Base-by-base conservation (phyloP, 2,888 invertebrate genomes). In the Coecobrya sp. region DNA sequence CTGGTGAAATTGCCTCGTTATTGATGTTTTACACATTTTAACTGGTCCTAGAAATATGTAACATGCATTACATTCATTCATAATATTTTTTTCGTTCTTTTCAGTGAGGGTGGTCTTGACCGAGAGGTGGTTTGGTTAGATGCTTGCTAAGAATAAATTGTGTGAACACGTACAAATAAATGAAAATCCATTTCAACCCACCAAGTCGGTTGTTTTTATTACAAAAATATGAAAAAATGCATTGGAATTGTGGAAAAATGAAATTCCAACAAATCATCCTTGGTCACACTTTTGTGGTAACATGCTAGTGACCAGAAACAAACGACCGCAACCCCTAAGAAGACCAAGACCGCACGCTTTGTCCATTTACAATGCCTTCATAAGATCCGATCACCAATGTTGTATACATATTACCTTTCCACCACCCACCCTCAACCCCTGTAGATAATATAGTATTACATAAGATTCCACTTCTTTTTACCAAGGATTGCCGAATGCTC, bases 201-300 rank as follows among this genome's bases (percentile, higher is more conserved):
- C n/a, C n/a, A n/a, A n/a, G n/a, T n/a, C n/a, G n/a, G n/a, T n/a
- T n/a, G n/a, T n/a, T n/a, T n/a, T n/a, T n/a, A n/a, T n/a, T n/a
- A n/a, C n/a, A n/a, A n/a, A n/a, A n/a, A n/a, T n/a, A n/a, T n/a
- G 2, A 76, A 45, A 68, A 79, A 52, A 79, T 52, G 22, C 25
- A 52, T 52, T 79, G 5, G 79, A 70, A 49, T 65, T 27, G 45
- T 4, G 55, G 65, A 82, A 81, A 65, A 68, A 68, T 30, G 68
- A 55, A 68, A 76, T 73, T 90, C 70, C 86, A 70, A 86, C 91
- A 86, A 91, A 91, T 86, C 86, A 86, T 86, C 68, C 68, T 86
- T 91, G 86, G 91, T 91, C 91, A 91, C 91, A 91, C 86, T 49
- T 68, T 65, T 62, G n/a, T 59, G 36, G 55, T 36, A 49, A 62